These are phyloP conservation scores for Lateolabrax maculatus DNA, from an alignment of 2,797 vertebrate species.

Conservation along the genomic window DNA sequence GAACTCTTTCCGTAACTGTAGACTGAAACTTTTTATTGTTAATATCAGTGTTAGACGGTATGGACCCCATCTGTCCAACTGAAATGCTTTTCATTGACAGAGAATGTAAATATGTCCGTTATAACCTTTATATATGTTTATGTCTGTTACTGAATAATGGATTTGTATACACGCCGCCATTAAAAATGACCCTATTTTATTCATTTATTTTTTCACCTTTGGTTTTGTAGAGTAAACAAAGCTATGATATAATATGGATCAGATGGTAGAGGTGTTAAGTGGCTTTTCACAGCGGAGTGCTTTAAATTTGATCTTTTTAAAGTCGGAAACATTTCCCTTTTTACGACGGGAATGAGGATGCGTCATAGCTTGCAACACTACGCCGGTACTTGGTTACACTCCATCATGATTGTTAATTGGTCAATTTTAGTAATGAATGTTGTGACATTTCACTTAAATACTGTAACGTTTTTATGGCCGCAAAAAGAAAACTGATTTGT, in stretches of 20 bases:
- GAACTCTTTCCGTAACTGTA: conserved; percentile 1
- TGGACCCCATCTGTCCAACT: conserved; percentile 18
- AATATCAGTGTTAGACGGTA: conserved; percentile 68
- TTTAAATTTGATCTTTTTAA: conserved; percentile 31
- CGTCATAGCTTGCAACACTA: conserved; percentile 13
- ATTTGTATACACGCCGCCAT: conserved; percentile 50
- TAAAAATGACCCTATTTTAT: conserved; percentile 27
- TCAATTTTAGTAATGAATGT: conserved; percentile 19
- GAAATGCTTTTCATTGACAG: conserved; percentile 52
- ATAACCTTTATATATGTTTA: conserved; percentile 32
- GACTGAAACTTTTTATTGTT: conserved; percentile 39
- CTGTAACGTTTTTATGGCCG: conserved; percentile 7
- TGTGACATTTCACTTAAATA: conserved; percentile 26
- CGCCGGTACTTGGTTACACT: conserved; percentile 13
- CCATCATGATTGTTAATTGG: conserved; percentile 15
- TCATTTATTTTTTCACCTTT: conserved; percentile 39
- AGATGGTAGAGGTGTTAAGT: conserved; percentile 8
- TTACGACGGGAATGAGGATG: conserved; percentile 18
- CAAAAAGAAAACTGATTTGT: neutral
- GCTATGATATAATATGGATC: conserved; percentile 12
- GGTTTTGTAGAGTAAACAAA: conserved; percentile 26
- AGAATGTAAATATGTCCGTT: conserved; percentile 62
- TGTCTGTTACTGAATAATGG: conserved; percentile 36
- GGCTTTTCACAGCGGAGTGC: conserved; percentile 48
- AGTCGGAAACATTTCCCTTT: neutral